A percentile compares a stretch with the other conserved stretches of the same genome.
phyloP scores from a whole-genome alignment of 1,140 invertebrate species.

The Ylistrum balloti region DNA sequence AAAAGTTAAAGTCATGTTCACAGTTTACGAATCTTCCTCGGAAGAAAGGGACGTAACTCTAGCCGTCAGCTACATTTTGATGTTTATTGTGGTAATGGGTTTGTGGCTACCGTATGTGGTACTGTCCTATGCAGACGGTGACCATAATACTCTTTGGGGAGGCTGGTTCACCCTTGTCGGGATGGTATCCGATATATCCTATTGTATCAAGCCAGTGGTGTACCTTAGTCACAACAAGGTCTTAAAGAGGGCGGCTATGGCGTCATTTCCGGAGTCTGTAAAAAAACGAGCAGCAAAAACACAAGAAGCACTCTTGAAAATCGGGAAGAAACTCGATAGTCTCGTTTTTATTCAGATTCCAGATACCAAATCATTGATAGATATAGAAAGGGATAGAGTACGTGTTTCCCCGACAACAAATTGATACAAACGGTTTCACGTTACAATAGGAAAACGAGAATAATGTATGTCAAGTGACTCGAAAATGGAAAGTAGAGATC shows the following conservation, averaged over 20 bases:
- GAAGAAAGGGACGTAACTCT: conserved; percentile 58
- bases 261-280: conserved; percentile 53
- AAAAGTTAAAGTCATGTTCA: neutral
- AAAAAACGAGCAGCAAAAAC: conserved; percentile 45
- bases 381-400: conserved; percentile 32
- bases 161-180: conserved; percentile 52
- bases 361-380: conserved; percentile 8
- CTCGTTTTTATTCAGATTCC: conserved; percentile 55
- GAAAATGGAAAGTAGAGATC: too few relatives aligned
- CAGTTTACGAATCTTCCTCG: conserved; percentile 44
- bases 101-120: conserved; percentile 55
- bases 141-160: conserved; percentile 47
- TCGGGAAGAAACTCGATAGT: conserved; percentile 51
- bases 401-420: neutral
- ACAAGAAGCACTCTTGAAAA: conserved; percentile 42
- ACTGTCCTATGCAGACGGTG: conserved; percentile 47
- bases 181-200: conserved; percentile 48
- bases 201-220: conserved; percentile 59
- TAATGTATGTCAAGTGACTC: too few relatives aligned
- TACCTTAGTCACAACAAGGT: conserved; percentile 59
- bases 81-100: conserved; percentile 43
- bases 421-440: too few relatives aligned
- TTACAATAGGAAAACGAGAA: too few relatives aligned
- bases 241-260: conserved; percentile 50
- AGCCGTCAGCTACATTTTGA: conserved; percentile 51